These are phyloP conservation scores for Halcyon malimbica DNA, from an alignment of 2,113 vertebrate genomes.

Conservation along the genomic window DNA sequence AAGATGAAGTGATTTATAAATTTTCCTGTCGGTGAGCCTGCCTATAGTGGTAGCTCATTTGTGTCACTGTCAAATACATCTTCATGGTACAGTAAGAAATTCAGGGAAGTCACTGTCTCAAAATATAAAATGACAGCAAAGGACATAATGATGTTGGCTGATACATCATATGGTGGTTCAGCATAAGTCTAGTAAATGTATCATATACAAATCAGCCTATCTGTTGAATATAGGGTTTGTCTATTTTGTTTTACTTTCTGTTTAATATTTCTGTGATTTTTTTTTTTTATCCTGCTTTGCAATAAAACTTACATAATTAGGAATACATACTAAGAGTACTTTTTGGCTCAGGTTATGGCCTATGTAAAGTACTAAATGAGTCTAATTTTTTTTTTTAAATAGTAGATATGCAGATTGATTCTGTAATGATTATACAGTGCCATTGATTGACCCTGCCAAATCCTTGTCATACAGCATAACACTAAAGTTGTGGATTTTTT, in stretches of 20 bases:
- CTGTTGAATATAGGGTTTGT: background rate
- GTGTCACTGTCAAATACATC: conserved; percentile 16
- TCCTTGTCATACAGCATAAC: background rate
- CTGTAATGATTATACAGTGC: background rate
- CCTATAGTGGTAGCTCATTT: background rate
- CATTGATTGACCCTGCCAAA: background rate
- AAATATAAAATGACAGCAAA: conserved; percentile 42
- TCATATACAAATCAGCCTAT: background rate
- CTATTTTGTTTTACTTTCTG: background rate
- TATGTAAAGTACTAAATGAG: background rate
- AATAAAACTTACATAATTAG: background rate
- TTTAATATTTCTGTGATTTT: background rate
- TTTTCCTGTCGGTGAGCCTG: background rate
- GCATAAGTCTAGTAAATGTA: background rate
- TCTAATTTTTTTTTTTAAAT: background rate
- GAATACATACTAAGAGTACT: background rate
- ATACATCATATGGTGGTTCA: background rate
- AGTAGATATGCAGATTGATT: background rate
- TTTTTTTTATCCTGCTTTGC: background rate
- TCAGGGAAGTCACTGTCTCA: background rate
- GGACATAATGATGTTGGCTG: background rate
- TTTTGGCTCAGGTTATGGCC: background rate
- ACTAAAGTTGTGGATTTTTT: background rate
- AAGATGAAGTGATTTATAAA: conserved; percentile 15
- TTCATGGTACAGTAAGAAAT: background rate